phyloP scores from a whole-genome alignment of 2,797 vertebrate genomes.

The Macropus fuliginosus region DNA sequence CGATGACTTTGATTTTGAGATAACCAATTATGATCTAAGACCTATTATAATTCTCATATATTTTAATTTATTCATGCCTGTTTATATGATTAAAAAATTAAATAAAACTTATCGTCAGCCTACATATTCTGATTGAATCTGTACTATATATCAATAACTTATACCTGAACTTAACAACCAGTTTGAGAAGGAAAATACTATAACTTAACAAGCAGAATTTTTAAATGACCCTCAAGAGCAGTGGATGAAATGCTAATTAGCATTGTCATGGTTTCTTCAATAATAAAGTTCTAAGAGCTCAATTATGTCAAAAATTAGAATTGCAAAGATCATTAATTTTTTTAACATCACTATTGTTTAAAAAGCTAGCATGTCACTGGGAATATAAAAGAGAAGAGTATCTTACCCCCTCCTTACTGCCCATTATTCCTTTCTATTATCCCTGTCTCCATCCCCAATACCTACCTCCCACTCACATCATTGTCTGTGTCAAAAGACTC shows the following conservation, averaged over 20 bases:
- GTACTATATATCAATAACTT: not conserved
- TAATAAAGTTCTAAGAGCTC: constrained; percentile 71
- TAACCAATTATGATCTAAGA: constrained; percentile 71
- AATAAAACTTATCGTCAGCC: constrained; percentile 49
- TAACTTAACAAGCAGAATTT: constrained; percentile 63
- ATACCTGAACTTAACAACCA: constrained; percentile 57
- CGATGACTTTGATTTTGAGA: constrained; percentile 67
- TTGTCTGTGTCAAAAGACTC: not conserved
- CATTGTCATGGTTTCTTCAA: constrained; percentile 72
- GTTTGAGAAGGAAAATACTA: constrained; percentile 57
- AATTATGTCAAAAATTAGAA: constrained; percentile 76
- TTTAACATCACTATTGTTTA: constrained; percentile 76
- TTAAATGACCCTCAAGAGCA: constrained; percentile 75
- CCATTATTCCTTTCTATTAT: not conserved
- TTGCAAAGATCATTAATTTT: constrained; percentile 77
- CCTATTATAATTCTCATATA: constrained; percentile 71
- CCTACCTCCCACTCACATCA: not conserved
- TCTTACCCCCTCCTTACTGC: constrained; percentile 25
- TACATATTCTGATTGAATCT: constrained; percentile 55
- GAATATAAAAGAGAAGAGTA: not conserved
- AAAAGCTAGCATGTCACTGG: constrained; percentile 44
- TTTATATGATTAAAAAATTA: constrained; percentile 67
- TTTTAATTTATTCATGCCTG: constrained; percentile 57
- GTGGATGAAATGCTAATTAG: constrained; percentile 77
- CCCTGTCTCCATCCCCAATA: not conserved